Conservation (phyloP, 92 coral and sea anemone genomes). For the Pocillopora grandis region DNA sequence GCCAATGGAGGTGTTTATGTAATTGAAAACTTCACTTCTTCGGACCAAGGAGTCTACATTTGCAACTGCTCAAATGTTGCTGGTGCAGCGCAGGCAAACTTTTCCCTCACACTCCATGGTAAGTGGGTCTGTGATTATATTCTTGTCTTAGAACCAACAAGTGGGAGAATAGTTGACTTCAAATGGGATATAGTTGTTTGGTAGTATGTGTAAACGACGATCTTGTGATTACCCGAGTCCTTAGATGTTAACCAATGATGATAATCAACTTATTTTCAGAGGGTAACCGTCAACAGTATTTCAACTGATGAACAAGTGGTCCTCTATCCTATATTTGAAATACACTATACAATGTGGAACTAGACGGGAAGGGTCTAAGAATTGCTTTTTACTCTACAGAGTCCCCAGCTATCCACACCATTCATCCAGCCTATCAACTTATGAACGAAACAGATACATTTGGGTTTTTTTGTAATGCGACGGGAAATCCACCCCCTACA, state of each 20-base stretch:
- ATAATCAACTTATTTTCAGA: not conserved
- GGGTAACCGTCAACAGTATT: not conserved
- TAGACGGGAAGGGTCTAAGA: no score
- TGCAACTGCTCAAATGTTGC: conserved; percentile 64
- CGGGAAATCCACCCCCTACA: conserved; percentile 58
- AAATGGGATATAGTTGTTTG: no score
- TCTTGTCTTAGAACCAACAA: not conserved
- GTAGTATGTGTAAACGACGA: no score
- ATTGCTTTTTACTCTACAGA: conserved; percentile 14
- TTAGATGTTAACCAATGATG: no score
- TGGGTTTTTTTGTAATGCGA: conserved; percentile 67
- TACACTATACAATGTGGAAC: not conserved
- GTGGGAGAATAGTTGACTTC: not conserved
- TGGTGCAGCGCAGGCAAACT: conserved; percentile 34
- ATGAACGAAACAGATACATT: conserved; percentile 65
- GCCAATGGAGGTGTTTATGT: conserved; percentile 24
- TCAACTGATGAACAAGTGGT: not conserved
- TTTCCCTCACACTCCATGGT: conserved; percentile 59
- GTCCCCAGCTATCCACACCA: conserved; percentile 55
- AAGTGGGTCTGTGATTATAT: not conserved
- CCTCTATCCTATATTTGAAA: no score
- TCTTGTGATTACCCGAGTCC: no score
- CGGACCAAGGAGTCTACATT: conserved; percentile 57
- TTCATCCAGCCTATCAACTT: conserved; percentile 50
- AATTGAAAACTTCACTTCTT: conserved; percentile 52